Base-by-base conservation (phyloP, 1,140 invertebrate species). In the Dendrolimus punctatus region DNA sequence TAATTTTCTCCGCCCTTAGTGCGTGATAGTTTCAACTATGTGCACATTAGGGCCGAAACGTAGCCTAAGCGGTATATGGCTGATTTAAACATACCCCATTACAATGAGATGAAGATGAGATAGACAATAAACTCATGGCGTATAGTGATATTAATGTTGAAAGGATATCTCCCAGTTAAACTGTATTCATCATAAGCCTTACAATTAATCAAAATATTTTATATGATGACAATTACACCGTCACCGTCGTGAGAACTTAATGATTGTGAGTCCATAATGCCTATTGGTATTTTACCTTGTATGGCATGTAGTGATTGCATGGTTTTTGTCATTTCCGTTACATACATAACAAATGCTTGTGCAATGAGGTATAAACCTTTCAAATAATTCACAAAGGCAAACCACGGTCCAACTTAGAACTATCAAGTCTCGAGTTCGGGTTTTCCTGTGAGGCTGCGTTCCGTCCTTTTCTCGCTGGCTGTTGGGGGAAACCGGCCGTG, bases 401-500 rank as follows among this genome's bases (percentile, higher is more conserved):
- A 74, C 75, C 73, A 73, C 72, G 66, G 71, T 77, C 73, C 73
- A 82, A 80, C 70, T 83, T 83, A 67, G 72, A 82, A 84, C 79
- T 82, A 85, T 84, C 75, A 76, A 82, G 80, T 69, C 76, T 76
- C 60, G 73, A 80, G 76, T 83, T 85, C 73, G 76, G 80, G 79
- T 84, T 83, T 80, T 77, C 78, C 73, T 78, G 64, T 65, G 74
- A 81, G 67, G 69, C 77, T 75, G 66, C 62, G 48, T 51, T 76
- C 53, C 44, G 51, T 83, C 77, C 69, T 67, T 51, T 60, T 80
- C 59, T 51, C 51, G 52, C 68, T 10, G 40, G 7, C 39, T 52
- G 46, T 60, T 48, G 38, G 45, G 40, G 44, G 61, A 40, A 55
- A 59, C 55, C 60, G 46, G 66, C 46, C 50, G 46, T 69, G 43